These are phyloP conservation scores for Crotophaga sulcirostris DNA, from an alignment of 2,113 vertebrate species.

Conservation along the genomic window DNA sequence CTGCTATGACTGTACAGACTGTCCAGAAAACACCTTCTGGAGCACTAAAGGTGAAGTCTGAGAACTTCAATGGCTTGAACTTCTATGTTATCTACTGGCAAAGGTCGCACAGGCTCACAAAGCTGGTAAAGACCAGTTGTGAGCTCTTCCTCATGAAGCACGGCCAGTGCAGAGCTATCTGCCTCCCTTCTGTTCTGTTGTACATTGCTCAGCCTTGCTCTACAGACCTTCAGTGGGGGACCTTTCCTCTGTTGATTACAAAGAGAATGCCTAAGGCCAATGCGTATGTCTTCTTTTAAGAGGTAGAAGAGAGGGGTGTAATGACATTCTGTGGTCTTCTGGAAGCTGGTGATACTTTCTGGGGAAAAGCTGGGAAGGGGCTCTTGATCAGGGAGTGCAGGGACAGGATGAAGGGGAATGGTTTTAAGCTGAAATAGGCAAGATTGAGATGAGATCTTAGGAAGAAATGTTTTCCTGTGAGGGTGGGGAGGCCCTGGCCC, in stretches of 20 bases:
- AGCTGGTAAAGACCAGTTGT: neutral
- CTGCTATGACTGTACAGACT: constrained; percentile 90
- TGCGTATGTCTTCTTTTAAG: neutral
- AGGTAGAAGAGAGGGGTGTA: neutral
- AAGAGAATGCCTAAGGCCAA: neutral
- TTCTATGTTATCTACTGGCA: fast-evolving
- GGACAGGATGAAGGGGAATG: too few relatives aligned
- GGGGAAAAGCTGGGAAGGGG: neutral
- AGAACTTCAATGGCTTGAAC: neutral
- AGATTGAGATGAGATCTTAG: too few relatives aligned
- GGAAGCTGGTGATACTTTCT: neutral
- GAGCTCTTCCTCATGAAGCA: neutral
- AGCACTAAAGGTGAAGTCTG: constrained; percentile 43
- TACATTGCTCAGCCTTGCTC: neutral
- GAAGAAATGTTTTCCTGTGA: too few relatives aligned
- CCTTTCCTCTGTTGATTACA: neutral
- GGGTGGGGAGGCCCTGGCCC: too few relatives aligned
- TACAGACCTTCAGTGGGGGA: neutral
- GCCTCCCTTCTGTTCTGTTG: neutral
- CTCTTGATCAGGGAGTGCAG: too few relatives aligned
- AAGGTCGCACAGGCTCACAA: neutral
- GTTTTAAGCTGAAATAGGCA: too few relatives aligned
- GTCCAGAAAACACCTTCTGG: constrained; percentile 80
- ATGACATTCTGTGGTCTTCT: neutral
- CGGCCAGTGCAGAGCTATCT: neutral